A percentile compares a stretch with the other conserved stretches of the same genome.
Conservation (phyloP, 2,113 vertebrate species). For the Ciconia maguari region DNA sequence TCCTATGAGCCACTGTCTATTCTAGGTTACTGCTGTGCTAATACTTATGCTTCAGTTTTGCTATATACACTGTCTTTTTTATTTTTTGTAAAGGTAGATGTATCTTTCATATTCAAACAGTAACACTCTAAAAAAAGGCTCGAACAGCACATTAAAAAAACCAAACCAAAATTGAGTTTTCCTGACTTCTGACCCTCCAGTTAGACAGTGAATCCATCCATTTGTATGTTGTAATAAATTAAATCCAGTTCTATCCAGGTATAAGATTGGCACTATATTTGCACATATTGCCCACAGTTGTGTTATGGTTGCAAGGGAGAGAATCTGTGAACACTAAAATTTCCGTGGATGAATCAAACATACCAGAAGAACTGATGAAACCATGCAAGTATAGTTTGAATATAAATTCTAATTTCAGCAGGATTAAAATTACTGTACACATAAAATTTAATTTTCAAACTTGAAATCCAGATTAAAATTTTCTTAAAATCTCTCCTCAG, state of each 20-base stretch:
- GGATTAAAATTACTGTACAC: neutral
- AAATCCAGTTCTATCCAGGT: neutral
- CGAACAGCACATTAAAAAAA: neutral
- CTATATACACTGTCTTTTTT: neutral
- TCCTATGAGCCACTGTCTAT: neutral
- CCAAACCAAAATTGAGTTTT: neutral
- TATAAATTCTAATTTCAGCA: neutral
- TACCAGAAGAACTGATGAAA: neutral
- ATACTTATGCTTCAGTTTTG: neutral
- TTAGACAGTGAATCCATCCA: neutral
- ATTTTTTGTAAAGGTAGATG: neutral
- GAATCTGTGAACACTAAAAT: neutral
- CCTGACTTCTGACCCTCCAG: neutral
- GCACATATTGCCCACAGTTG: neutral
- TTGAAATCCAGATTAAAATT: neutral
- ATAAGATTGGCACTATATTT: neutral
- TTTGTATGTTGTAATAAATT: neutral
- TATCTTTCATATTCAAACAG: neutral
- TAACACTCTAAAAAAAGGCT: neutral
- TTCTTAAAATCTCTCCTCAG: neutral
- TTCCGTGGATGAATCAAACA: neutral
- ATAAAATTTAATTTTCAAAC: neutral
- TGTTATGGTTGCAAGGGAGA: neutral
- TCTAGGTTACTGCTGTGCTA: neutral
- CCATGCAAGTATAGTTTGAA: neutral